Percentiles rank a stretch among this genome's conserved stretches.
Evolutionary conservation across 30 jellyfish, hydroid and myxozoan species (phyloP).

Genomic region (Hydra vulgaris): DNA sequence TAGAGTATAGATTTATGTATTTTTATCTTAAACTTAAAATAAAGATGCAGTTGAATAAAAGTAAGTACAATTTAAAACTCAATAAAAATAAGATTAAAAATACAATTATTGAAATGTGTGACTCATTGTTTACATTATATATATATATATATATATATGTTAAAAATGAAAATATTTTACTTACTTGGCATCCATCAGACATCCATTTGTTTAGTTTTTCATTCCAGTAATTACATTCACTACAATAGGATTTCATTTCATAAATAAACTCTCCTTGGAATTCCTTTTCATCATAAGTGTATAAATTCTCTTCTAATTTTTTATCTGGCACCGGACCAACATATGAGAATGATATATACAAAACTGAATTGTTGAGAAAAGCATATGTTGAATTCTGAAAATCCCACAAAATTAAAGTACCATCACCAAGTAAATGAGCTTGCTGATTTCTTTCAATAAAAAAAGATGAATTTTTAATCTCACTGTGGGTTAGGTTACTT

Average conservation of each 20-base stretch:
- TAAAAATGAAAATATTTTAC: background rate
- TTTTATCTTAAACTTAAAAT: no score
- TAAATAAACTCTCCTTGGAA: slow-evolving; percentile 29
- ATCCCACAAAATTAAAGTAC: slow-evolving; percentile 29
- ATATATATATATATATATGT: no score
- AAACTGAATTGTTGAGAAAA: slow-evolving; percentile 12
- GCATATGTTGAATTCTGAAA: slow-evolving; percentile 47
- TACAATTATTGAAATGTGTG: no score
- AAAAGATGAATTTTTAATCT: background rate
- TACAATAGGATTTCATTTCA: slow-evolving; percentile 50
- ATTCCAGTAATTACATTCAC: slow-evolving; percentile 60
- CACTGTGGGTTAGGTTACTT: background rate
- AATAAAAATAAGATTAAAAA: no score
- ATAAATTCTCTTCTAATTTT: slow-evolving; percentile 23
- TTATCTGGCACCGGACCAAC: slow-evolving; percentile 52
- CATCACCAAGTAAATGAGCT: background rate
- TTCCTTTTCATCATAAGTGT: slow-evolving; percentile 60
- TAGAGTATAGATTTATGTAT: no score
- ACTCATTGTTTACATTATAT: no score
- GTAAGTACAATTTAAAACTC: no score
- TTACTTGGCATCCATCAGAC: slow-evolving; percentile 46
- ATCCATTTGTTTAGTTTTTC: slow-evolving; percentile 33
- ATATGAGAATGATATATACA: slow-evolving; percentile 28
- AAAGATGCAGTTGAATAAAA: no score
- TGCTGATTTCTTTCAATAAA: background rate